Evolutionary conservation across 1,140 invertebrate genomes (phyloP), one percentile per base, ranked within the genome.

Genomic region (Chymomyza costata): DNA sequence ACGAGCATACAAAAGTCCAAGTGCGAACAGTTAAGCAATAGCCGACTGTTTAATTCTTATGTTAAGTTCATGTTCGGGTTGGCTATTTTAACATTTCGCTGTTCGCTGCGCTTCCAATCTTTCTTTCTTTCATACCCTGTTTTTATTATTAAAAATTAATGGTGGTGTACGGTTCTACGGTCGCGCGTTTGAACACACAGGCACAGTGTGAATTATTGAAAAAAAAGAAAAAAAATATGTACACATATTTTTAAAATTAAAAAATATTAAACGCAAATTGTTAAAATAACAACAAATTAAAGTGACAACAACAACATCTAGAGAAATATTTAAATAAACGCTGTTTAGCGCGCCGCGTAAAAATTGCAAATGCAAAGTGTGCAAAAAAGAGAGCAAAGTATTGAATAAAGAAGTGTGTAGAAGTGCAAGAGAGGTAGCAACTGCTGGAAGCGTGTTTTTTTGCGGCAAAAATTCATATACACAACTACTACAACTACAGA

Each of bases 151-250:
- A 74, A 74, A 74, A 68, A 65, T 71, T 55, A 74, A 64, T 59
- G 68, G 69, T 73, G 68, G 69, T 73, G 69, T 74, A 65, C 69
- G 69, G 67, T 70, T 70, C 65, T 57, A 45, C 47, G 60, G 64
- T 64, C 60, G 47, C 66, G 65, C 66, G 57, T 60, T 45, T 65
- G 55, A 66, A 59, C 50, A 35, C n/a, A 35, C 34, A n/a, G 16
- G 11, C 7, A 19, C 7, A 56, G 32, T 48, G 30, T 17, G 48
- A 38, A 38, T 3, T 54, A 18, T 6, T 19, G 16, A 17, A 54
- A 51, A 44, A 55, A 14, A 21, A 32, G 31, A 48, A 35, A 15
- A 48, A 46, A 28, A 60, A 38, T 49, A 52, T 49, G 57, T 60
- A n/a, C n/a, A n/a, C n/a, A n/a, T n/a, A n/a, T n/a, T n/a, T n/a